Conservation (phyloP, 1,140 invertebrate species). For the Calliphora vicina region DNA sequence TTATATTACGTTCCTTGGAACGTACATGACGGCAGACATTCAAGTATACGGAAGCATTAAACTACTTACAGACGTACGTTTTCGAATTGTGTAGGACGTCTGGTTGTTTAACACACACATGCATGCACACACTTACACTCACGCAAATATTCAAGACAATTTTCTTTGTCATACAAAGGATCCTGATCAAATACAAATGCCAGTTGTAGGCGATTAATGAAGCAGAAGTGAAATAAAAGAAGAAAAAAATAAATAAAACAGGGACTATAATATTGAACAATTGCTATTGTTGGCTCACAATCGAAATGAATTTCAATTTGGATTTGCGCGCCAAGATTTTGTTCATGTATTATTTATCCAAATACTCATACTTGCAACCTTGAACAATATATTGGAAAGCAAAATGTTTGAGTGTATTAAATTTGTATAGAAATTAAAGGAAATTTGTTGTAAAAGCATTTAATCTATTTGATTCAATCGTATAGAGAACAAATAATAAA, state of each 20-base stretch:
- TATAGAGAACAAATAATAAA: not conserved
- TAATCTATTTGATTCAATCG: constrained; percentile 3
- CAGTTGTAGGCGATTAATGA: constrained; percentile 27
- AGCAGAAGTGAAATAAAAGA: not conserved
- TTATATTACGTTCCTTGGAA: not conserved
- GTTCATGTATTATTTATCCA: no score
- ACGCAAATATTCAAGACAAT: not conserved
- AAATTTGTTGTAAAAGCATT: not conserved
- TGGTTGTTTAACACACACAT: not conserved
- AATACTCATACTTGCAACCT: not conserved
- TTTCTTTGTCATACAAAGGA: not conserved
- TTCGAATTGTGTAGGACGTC: not conserved
- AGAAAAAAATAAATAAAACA: not conserved
- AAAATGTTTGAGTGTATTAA: not conserved
- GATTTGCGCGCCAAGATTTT: constrained; percentile 12
- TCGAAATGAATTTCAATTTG: not conserved
- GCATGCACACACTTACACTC: not conserved
- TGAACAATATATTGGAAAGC: not conserved
- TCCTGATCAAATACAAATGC: not conserved
- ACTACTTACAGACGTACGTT: not conserved
- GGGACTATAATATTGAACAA: not conserved
- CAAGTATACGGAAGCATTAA: not conserved
- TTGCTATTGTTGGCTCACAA: not conserved
- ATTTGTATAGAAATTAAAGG: not conserved
- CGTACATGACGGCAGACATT: not conserved